These are phyloP conservation scores for Lagodon rhomboides DNA, from an alignment of 2,797 vertebrate species.

Conservation along the genomic window DNA sequence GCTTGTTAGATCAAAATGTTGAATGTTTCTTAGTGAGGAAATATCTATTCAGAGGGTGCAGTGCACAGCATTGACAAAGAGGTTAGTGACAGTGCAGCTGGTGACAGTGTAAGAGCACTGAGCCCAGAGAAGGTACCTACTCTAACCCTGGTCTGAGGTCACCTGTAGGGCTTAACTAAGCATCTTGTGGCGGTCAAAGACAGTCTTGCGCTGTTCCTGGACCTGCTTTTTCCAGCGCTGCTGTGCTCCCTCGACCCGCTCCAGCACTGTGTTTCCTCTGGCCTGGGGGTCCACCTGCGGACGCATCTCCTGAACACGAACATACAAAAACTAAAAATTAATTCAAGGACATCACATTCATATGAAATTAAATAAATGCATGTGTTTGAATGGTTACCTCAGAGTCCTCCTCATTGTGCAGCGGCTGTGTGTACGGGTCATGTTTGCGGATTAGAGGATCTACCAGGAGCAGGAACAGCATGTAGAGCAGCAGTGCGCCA, in stretches of 20 bases:
- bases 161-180: constrained; percentile 87
- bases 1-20: constrained; percentile 22
- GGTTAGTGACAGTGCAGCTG: constrained; percentile 49
- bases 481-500: constrained; percentile 94
- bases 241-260: constrained; percentile 95
- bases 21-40: constrained; percentile 28
- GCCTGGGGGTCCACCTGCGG: constrained; percentile 68
- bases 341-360: neutral
- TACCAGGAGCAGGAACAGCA: constrained; percentile 95
- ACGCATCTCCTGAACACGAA: constrained; percentile 86
- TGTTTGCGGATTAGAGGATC: constrained; percentile 96
- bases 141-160: constrained; percentile 35
- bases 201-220: constrained; percentile 96
- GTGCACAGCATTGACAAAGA: constrained; percentile 29
- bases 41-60: neutral
- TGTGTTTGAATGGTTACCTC: constrained; percentile 85
- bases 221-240: constrained; percentile 98
- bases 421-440: constrained; percentile 90
- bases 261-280: constrained; percentile 92
- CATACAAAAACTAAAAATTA: neutral
- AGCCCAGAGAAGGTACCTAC: constrained; percentile 21
- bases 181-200: constrained; percentile 97
- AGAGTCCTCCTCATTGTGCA: constrained; percentile 93
- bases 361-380: neutral
- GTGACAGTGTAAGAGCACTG: constrained; percentile 45